phyloP scores from a whole-genome alignment of 1,140 invertebrate genomes.

The Protaetia brevitarsis region DNA sequence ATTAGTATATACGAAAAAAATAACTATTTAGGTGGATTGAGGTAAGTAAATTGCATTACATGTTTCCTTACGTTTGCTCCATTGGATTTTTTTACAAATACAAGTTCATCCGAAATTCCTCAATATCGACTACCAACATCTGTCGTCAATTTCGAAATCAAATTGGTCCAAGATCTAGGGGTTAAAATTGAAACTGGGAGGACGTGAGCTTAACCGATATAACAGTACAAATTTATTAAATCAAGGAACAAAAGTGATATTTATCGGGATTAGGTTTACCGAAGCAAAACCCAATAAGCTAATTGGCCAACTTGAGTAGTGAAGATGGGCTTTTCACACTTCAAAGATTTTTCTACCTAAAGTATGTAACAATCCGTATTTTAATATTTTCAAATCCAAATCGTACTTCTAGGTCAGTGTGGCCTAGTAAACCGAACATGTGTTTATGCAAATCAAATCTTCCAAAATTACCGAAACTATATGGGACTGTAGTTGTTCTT shows the following conservation, averaged over 20 bases:
- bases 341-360: constrained; percentile 91
- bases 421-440: constrained; percentile 85
- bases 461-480: constrained; percentile 65
- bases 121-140: constrained; percentile 92
- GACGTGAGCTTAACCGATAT: constrained; percentile 60
- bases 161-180: constrained; percentile 87
- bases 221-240: constrained; percentile 69
- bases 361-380: constrained; percentile 51
- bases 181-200: constrained; percentile 76
- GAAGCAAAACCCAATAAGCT: constrained; percentile 79
- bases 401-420: constrained; percentile 44
- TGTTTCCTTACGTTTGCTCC: neutral
- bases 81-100: constrained; percentile 46
- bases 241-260: constrained; percentile 75
- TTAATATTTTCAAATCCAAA: too few relatives aligned
- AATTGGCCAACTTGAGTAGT: constrained; percentile 73
- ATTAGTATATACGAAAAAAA: constrained; percentile 93
- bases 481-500: constrained; percentile 88
- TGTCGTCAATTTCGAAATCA: constrained; percentile 91
- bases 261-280: constrained; percentile 92
- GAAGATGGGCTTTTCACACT: constrained; percentile 90
- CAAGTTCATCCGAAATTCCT: constrained; percentile 94
- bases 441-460: constrained; percentile 69
- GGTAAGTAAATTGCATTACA: constrained; percentile 52
- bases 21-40: constrained; percentile 83